Base-by-base conservation (phyloP, 2,113 vertebrate genomes). In the Seriola dumerili region DNA sequence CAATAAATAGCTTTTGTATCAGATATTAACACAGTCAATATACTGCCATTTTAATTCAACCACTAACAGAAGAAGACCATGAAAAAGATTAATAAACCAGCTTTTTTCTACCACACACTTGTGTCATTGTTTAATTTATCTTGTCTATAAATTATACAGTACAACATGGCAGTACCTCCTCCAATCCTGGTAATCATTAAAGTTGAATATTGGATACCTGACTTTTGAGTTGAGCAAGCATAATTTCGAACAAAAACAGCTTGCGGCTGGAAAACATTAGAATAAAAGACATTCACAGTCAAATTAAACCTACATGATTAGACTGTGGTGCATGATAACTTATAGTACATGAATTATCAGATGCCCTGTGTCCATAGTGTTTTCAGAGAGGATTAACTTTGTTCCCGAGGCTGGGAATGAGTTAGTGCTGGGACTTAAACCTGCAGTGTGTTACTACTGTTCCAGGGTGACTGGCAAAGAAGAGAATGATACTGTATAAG, bases 331-430 rank as follows among this genome's bases (percentile, higher is more conserved):
- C 6, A 64, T 36, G 42, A 71, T 76, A 63, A 71, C 25, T 11
- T 57, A 13, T 29, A 44, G 25, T 62, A 44, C 40, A 58, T 38
- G 17, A 17, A 7, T 59, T 46, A 68, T 76, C 72, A 61, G 48
- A 71, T 48, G n/a, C 8, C 19, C 2, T 69, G 4, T 57, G 36
- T 36, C 11, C 16, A 74, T 34, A 55, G 17, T 40, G 10, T 64
- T 77, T 80, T 80, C 34, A 76, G 12, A 48, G n/a, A 61, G 19
- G 29, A 80, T 74, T 32, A 83, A 64, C 4, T 81, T 52, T 64
- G 3, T 48, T 70, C 11, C 38, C 48, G 32, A 25, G 57, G 50
- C 72, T 61, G 58, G 11, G 8, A 50, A 67, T 76, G 36, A 80
- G 58, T 52, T 38, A n/a, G 38, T 40, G 29, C 55, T 38, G 34